Percentiles rank a stretch among this genome's conserved stretches.
These are phyloP conservation scores for Syrista parreyssii DNA, from an alignment of 2,888 invertebrate genomes.

Conservation along the genomic window DNA sequence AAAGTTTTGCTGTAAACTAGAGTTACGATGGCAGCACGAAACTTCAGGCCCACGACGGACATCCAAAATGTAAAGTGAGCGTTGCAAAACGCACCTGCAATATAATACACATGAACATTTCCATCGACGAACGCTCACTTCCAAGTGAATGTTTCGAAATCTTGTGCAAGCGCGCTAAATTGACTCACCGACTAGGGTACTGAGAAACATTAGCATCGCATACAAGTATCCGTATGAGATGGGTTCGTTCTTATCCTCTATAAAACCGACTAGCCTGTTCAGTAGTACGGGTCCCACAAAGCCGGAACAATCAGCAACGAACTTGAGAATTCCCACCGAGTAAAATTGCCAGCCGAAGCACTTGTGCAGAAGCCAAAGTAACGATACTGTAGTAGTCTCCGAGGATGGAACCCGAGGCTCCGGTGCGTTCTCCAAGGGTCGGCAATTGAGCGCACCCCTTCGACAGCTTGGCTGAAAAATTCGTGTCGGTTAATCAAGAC, in stretches of 20 bases:
- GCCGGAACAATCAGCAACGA: constrained; percentile 83
- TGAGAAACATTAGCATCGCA: constrained; percentile 74
- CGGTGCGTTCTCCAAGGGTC: not conserved
- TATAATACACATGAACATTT: constrained; percentile 35
- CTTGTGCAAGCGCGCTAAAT: not conserved
- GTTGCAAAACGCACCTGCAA: constrained; percentile 80
- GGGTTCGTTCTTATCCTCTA: constrained; percentile 78
- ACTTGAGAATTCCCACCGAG: constrained; percentile 83
- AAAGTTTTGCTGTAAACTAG: constrained; percentile 82
- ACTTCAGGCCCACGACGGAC: constrained; percentile 85
- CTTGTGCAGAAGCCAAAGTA: constrained; percentile 77
- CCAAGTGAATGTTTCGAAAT: too few relatives aligned
- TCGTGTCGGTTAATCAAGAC: not conserved
- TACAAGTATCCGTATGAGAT: constrained; percentile 74
- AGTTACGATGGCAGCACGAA: constrained; percentile 86
- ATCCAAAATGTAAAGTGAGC: constrained; percentile 92
- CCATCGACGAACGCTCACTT: not conserved
- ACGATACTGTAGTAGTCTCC: constrained; percentile 65
- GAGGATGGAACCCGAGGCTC: constrained; percentile 30
- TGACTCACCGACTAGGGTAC: constrained; percentile 75
- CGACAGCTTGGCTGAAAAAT: not conserved
- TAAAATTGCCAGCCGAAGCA: constrained; percentile 88
- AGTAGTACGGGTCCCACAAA: constrained; percentile 92
- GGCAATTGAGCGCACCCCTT: not conserved
- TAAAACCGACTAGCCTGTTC: constrained; percentile 82